Evolutionary conservation across 2,113 vertebrate genomes (phyloP), one percentile per base, ranked within the genome.

Genomic region (Ranitomeya imitator): DNA sequence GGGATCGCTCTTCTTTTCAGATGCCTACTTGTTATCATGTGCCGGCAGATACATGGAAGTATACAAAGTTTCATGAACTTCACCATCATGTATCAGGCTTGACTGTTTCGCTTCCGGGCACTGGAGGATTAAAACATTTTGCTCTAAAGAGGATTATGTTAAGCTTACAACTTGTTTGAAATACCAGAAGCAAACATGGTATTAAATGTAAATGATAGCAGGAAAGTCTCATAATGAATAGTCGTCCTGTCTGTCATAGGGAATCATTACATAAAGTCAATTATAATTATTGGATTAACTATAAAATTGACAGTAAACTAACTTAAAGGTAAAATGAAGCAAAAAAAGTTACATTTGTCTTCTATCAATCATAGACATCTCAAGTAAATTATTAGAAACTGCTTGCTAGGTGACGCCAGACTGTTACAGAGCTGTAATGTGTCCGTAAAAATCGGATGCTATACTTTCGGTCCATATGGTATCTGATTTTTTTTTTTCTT

Each of bases 101-200:
- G 89, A 69, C 73, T 77, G 65, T 31, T 88, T 90, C 90, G 89
- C 90, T 92, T 91, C 91, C 78, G 84, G 89, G 90, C 92, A 93
- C 90, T 85, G 89, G 89, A 74, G 91, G 88, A 90, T 90, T 82
- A 91, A 92, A 92, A 92, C 83, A 89, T 92, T 85, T 85, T 89
- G 71, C 89, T 91, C 90, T 93, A 92, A 92, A 91, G 90, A 91
- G 85, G 90, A 93, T 94, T 93, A 92, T 85, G 90, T 85, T 91
- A 93, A 90, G 91, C 57, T 89, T 88, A 88, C 59, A 90, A 65
- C 69, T 86, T 91, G 89, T 90, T 88, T 92, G 89, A 82, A 90
- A 87, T 60, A 65, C 61, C 37, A 90, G 69, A 87, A 59, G 79
- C 57, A 90, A 90, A 51, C 37, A 57, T 78, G 77, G 86, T 91